A percentile compares a stretch with the other conserved stretches of the same genome.
These are phyloP conservation scores for Peromyscus nudipes DNA, from an alignment of 2,797 vertebrate species.

Conservation along the genomic window DNA sequence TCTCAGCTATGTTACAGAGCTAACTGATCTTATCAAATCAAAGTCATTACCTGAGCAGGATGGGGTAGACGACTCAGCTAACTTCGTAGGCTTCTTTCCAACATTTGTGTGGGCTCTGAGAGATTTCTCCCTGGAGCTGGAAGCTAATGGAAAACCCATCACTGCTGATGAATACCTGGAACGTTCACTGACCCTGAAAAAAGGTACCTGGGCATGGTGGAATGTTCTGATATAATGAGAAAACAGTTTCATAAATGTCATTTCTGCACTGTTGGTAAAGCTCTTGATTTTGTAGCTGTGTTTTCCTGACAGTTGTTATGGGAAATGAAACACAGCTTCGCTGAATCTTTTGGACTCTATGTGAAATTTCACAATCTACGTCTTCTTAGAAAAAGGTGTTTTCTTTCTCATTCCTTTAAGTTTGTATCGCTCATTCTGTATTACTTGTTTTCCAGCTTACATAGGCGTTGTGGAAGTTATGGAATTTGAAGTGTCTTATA, in stretches of 20 bases:
- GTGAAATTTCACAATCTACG: neutral
- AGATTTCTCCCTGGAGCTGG: conserved; percentile 87
- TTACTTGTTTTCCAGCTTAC: neutral
- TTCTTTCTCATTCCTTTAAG: neutral
- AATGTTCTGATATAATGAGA: neutral
- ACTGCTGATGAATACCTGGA: conserved; percentile 87
- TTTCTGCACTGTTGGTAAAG: neutral
- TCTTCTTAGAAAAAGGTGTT: neutral
- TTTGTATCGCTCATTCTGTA: neutral
- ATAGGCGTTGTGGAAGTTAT: neutral
- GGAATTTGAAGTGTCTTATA: neutral
- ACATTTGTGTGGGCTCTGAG: conserved; percentile 88
- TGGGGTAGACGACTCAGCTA: conserved; percentile 63
- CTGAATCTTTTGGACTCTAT: neutral
- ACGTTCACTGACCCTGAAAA: conserved; percentile 81
- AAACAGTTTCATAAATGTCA: neutral
- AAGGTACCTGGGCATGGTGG: conserved; percentile 68
- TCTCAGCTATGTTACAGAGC: conserved; percentile 82
- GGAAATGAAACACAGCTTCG: neutral
- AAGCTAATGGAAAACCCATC: conserved; percentile 63
- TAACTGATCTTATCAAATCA: conserved; percentile 83
- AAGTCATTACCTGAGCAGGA: conserved; percentile 25
- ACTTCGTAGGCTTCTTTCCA: conserved; percentile 87
- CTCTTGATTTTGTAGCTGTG: neutral
- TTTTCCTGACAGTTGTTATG: neutral